A percentile compares a stretch with the other conserved stretches of the same genome.
These are phyloP conservation scores for Kuschelorhynchus macadamiae DNA, from an alignment of 2,888 invertebrate genomes.

Conservation along the genomic window DNA sequence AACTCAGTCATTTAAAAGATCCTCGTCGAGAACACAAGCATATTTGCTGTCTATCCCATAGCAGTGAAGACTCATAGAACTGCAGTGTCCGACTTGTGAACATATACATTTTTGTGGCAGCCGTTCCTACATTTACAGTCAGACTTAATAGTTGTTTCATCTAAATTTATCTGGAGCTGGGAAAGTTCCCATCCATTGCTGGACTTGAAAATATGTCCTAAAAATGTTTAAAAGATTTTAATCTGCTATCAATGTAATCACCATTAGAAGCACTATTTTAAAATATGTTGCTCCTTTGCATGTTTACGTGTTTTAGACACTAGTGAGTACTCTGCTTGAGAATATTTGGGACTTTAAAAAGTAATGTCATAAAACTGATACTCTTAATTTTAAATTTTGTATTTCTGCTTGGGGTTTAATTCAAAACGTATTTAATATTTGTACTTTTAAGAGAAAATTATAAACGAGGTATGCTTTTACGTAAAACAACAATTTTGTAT, in stretches of 20 bases:
- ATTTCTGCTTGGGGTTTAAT: no score
- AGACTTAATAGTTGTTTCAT: not conserved
- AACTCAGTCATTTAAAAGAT: not conserved
- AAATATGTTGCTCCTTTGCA: not conserved
- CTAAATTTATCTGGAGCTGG: slow-evolving; percentile 1
- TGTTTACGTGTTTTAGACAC: no score
- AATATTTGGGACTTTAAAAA: no score
- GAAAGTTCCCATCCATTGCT: slow-evolving; percentile 1
- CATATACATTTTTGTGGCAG: no score
- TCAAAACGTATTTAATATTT: no score
- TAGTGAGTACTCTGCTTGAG: no score
- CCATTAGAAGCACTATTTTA: slow-evolving; percentile 1
- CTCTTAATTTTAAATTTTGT: no score
- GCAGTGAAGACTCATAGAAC: slow-evolving; percentile 4
- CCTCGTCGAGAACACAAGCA: not conserved
- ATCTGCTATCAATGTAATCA: slow-evolving; percentile 4
- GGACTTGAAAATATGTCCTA: not conserved
- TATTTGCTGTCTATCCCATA: not conserved
- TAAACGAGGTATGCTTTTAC: no score
- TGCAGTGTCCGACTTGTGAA: not conserved
- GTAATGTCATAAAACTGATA: no score
- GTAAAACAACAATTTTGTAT: no score
- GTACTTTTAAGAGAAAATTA: no score
- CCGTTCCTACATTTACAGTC: not conserved
- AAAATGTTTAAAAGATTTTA: no score